These are phyloP conservation scores for Chaetophractus vellerosus DNA, from an alignment of 2,797 vertebrate species.

Conservation along the genomic window DNA sequence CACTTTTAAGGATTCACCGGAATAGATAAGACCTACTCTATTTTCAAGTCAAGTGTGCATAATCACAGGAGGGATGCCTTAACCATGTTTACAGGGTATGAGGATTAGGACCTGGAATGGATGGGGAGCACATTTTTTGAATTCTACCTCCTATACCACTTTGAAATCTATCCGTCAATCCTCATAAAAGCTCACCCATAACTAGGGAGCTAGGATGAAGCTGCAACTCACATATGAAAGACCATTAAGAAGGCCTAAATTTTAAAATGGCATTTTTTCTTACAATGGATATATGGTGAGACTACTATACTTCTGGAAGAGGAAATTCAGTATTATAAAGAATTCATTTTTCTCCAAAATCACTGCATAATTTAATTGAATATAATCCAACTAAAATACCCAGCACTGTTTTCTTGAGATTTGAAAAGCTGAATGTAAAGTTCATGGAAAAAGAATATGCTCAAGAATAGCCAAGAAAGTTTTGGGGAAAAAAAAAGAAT, in stretches of 20 bases:
- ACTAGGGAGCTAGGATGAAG: not conserved
- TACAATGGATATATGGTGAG: not conserved
- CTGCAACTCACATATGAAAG: slow-evolving; percentile 11
- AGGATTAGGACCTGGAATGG: slow-evolving; percentile 1
- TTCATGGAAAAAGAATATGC: not conserved
- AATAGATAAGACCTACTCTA: not conserved
- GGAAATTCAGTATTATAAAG: not conserved
- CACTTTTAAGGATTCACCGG: not conserved
- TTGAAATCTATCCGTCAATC: not conserved
- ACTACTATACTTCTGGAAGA: not conserved
- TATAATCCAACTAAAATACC: slow-evolving; percentile 10
- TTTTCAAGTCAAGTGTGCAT: not conserved
- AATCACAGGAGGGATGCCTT: not conserved
- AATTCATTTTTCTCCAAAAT: slow-evolving; percentile 34
- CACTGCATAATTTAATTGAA: not conserved
- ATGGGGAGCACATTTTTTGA: not conserved
- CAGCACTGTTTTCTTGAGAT: slow-evolving; percentile 29
- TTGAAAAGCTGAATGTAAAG: slow-evolving; percentile 28
- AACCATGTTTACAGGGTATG: not conserved
- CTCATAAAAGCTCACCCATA: not conserved
- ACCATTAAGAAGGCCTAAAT: not conserved
- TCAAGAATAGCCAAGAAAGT: not conserved
- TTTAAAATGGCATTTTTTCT: slow-evolving; percentile 42
- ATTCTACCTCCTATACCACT: not conserved
- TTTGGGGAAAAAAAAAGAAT: not conserved